A percentile compares a stretch with the other conserved stretches of the same genome.
Conservation (phyloP, 2,797 vertebrate genomes). For the Salarias fasciatus region DNA sequence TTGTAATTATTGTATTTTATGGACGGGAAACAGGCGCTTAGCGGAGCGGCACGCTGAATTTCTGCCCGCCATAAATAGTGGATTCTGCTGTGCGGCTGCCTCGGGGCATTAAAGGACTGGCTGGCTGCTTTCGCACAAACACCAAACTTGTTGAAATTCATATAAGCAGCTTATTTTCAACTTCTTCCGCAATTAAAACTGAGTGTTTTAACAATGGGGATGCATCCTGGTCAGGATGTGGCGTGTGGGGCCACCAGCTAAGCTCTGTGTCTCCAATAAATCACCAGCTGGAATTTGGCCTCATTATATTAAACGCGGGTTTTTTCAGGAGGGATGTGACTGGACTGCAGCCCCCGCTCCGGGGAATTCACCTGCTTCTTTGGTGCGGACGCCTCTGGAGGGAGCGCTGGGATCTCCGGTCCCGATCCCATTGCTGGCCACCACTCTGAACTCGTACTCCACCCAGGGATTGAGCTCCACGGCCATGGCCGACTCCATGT, state of each 20-base stretch:
- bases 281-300: conserved; percentile 23
- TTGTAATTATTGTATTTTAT: conserved; percentile 67
- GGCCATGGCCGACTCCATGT: conserved; percentile 96
- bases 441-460: conserved; percentile 97
- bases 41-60: conserved; percentile 45
- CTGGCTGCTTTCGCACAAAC: conserved; percentile 71
- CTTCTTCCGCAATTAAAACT: conserved; percentile 76
- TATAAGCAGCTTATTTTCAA: conserved; percentile 76
- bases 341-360: neutral
- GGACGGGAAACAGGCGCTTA: conserved; percentile 47
- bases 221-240: conserved; percentile 30
- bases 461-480: conserved; percentile 97
- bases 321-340: neutral
- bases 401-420: conserved; percentile 94
- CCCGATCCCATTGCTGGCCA: conserved; percentile 94
- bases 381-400: conserved; percentile 91
- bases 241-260: conserved; percentile 11
- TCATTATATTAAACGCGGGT: neutral
- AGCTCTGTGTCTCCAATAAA: conserved; percentile 14
- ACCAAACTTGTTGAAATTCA: conserved; percentile 75
- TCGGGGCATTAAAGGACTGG: conserved; percentile 60
- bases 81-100: conserved; percentile 75
- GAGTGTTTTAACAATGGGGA: conserved; percentile 61
- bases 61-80: conserved; percentile 74
- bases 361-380: conserved; percentile 89